These are phyloP conservation scores for Sebastes taczanowskii DNA, from an alignment of 2,797 vertebrate genomes.

Conservation along the genomic window DNA sequence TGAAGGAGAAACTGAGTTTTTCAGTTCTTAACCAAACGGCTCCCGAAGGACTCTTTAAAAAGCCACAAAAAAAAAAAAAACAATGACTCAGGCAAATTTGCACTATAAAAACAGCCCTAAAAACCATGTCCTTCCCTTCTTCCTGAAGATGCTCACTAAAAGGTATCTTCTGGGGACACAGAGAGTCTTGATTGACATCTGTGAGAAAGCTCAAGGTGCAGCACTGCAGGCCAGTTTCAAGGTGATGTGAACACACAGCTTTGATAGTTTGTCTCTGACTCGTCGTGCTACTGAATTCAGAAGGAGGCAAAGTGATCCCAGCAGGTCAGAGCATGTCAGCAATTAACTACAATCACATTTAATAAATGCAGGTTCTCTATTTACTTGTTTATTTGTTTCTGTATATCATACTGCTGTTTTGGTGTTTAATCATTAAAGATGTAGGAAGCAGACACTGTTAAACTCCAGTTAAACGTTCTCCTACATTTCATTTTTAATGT, in stretches of 20 bases:
- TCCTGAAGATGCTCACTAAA: neutral
- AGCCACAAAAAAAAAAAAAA: neutral
- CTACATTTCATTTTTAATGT: too few species aligned
- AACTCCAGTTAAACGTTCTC: too few species aligned
- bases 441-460: too few species aligned
- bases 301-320: neutral
- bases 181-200: conserved; percentile 20
- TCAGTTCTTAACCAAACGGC: neutral
- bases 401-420: neutral
- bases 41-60: neutral
- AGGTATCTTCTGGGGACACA: neutral
- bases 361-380: neutral
- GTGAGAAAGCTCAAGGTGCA: conserved; percentile 1
- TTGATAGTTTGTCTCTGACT: neutral
- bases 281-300: neutral
- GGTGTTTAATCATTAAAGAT: neutral
- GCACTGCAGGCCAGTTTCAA: conserved; percentile 14
- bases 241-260: neutral
- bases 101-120: neutral
- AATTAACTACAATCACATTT: neutral
- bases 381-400: neutral
- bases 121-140: neutral
- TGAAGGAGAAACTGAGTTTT: neutral
- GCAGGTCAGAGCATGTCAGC: neutral
- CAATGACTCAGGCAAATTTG: neutral